Conservation (phyloP, 2,113 vertebrate species). For the Illadopsis cleaveri region DNA sequence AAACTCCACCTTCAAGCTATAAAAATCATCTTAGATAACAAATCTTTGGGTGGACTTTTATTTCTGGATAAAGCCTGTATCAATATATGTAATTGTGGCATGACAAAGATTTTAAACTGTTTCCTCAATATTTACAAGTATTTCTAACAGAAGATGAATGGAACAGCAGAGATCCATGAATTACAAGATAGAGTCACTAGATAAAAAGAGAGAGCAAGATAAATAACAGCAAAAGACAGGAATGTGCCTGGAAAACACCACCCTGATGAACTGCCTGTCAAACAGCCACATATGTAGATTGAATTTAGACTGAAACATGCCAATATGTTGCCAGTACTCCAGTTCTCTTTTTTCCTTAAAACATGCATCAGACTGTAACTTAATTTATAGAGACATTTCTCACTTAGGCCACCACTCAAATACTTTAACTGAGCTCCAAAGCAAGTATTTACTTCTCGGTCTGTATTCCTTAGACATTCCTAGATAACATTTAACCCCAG, state of each 20-base stretch:
- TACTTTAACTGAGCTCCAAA: slow-evolving; percentile 5
- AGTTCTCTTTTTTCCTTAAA: not conserved
- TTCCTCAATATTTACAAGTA: not conserved
- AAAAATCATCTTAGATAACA: not conserved
- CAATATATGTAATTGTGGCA: not conserved
- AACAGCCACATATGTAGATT: not conserved
- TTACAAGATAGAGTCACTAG: not conserved
- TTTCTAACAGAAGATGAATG: not conserved
- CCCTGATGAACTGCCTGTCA: not conserved
- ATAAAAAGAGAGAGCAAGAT: not conserved
- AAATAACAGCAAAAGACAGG: not conserved
- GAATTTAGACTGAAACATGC: not conserved
- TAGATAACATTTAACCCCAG: slow-evolving; percentile 41
- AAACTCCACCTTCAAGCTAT: not conserved
- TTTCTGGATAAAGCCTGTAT: not conserved
- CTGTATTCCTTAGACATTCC: not conserved
- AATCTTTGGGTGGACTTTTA: not conserved
- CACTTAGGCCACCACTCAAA: not conserved
- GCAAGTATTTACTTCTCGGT: not conserved
- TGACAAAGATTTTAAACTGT: not conserved
- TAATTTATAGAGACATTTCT: slow-evolving; percentile 14
- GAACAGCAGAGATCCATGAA: not conserved
- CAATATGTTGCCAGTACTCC: not conserved
- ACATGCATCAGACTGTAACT: not conserved
- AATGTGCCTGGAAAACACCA: not conserved